Evolutionary conservation across 53 echinoderm and acorn worm species (phyloP).

Genomic region (Holothuria leucospilota): DNA sequence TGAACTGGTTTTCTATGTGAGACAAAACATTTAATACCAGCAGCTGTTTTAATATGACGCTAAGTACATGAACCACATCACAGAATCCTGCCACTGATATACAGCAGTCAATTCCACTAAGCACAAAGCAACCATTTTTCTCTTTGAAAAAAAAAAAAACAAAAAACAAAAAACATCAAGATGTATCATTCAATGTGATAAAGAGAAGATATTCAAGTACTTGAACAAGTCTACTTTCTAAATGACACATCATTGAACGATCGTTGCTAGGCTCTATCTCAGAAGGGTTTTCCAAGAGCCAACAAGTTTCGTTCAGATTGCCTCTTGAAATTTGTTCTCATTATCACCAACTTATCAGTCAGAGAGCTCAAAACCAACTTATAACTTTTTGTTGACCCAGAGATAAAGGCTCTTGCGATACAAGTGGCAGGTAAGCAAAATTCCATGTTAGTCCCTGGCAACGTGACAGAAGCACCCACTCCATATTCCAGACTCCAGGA

Average conservation of each 20-base stretch:
- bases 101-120: too few relatives aligned
- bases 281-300: slow-evolving; percentile 16
- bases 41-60: too few relatives aligned
- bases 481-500: slow-evolving; percentile 43
- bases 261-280: slow-evolving; percentile 6
- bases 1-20: too few relatives aligned
- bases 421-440: slow-evolving; percentile 2
- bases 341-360: slow-evolving; percentile 42
- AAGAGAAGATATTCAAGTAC: slow-evolving; percentile 12
- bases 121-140: too few relatives aligned
- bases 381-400: slow-evolving; percentile 40
- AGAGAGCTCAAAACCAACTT: slow-evolving; percentile 23
- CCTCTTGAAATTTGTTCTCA: slow-evolving; percentile 49
- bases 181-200: too few relatives aligned
- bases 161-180: too few relatives aligned
- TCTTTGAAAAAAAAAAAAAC: too few relatives aligned
- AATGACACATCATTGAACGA: slow-evolving; percentile 2
- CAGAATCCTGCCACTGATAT: too few relatives aligned
- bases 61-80: too few relatives aligned
- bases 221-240: slow-evolving; percentile 15
- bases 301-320: slow-evolving; percentile 35
- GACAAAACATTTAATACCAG: too few relatives aligned
- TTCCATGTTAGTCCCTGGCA: slow-evolving; percentile 38
- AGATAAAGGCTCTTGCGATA: slow-evolving; percentile 35
- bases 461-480: slow-evolving; percentile 25